These are phyloP conservation scores for Lymantria dispar DNA, from an alignment of 2,888 invertebrate genomes.

Conservation along the genomic window DNA sequence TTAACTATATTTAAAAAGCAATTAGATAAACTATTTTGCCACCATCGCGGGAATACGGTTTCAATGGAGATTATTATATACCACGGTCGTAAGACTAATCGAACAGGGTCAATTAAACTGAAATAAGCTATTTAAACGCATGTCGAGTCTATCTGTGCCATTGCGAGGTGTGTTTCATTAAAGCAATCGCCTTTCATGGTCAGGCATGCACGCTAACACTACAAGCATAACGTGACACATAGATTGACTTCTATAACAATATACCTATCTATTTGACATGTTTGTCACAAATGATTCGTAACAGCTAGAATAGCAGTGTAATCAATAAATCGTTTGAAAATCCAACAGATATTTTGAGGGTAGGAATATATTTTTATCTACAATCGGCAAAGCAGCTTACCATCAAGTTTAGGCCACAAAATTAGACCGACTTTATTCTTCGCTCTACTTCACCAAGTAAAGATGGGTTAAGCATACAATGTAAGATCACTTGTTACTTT, in stretches of 20 bases:
- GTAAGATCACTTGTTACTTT: too few relatives aligned
- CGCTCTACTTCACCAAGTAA: too few relatives aligned
- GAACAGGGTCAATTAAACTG: not conserved
- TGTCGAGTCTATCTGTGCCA: not conserved
- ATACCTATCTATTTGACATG: constrained; percentile 32
- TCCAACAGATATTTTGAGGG: too few relatives aligned
- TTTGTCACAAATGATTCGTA: constrained; percentile 26
- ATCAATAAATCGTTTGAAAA: not conserved
- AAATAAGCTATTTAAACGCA: not conserved
- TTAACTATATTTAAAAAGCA: too few relatives aligned
- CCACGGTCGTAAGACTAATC: not conserved
- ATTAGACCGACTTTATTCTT: too few relatives aligned
- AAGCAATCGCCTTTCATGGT: constrained; percentile 28
- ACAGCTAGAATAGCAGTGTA: constrained; percentile 5
- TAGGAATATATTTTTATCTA: too few relatives aligned
- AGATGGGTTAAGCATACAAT: too few relatives aligned
- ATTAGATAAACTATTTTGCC: too few relatives aligned
- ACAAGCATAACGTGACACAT: constrained; percentile 36
- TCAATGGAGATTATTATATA: too few relatives aligned
- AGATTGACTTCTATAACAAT: constrained; percentile 34
- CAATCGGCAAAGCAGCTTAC: too few relatives aligned
- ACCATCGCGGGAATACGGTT: too few relatives aligned
- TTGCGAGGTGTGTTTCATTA: constrained; percentile 25
- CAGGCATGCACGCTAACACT: constrained; percentile 35
- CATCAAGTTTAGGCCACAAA: too few relatives aligned